phyloP scores from a whole-genome alignment of 2,113 vertebrate genomes.

The Seriola aureovittata region DNA sequence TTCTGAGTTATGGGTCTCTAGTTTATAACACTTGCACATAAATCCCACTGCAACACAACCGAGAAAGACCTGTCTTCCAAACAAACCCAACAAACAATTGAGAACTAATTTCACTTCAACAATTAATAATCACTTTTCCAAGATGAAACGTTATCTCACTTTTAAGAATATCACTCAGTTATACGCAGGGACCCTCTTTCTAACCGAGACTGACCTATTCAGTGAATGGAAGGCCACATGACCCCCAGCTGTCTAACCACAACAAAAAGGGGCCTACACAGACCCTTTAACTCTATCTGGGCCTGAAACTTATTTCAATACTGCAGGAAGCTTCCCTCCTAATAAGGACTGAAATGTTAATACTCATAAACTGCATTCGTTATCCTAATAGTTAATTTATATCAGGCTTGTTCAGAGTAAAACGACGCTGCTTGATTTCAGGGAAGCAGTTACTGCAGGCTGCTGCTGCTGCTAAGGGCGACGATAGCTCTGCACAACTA shows the following conservation, averaged over 20 bases:
- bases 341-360: neutral
- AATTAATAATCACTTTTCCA: too few relatives aligned
- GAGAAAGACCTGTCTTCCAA: neutral
- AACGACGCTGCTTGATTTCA: neutral
- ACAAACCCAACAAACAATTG: neutral
- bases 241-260: conserved; percentile 68
- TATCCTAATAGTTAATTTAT: rapidly evolving
- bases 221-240: conserved; percentile 43
- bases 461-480: conserved; percentile 23
- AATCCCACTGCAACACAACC: neutral
- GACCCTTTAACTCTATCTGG: conserved; percentile 60
- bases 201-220: neutral
- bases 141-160: neutral
- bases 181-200: neutral
- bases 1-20: neutral
- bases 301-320: conserved; percentile 23
- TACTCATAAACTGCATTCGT: neutral
- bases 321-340: neutral
- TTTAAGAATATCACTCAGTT: neutral
- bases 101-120: neutral
- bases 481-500: conserved; percentile 35
- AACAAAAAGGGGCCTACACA: conserved; percentile 71
- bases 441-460: neutral
- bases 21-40: neutral
- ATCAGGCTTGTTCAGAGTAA: neutral